Base-by-base conservation (phyloP, 2,113 vertebrate species). In the Fukomys damarensis region DNA sequence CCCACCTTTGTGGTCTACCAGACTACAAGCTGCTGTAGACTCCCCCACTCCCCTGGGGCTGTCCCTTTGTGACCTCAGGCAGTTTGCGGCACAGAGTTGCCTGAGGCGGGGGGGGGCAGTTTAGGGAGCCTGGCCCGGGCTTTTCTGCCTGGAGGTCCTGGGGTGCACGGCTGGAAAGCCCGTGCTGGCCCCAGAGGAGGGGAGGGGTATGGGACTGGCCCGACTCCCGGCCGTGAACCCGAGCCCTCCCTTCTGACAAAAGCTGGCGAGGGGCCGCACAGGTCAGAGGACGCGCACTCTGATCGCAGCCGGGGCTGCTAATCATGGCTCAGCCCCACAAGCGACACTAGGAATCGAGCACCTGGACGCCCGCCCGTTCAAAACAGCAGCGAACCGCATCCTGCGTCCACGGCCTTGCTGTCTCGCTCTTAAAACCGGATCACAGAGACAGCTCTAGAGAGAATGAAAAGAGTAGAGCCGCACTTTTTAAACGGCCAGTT, bases 311-410 rank as follows among this genome's bases (percentile, higher is more conserved):
- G 20, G 41, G 3, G 20, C 56, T 43, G n/a, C 54, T 61, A 58
- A 7, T 13, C 22, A 49, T 30, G 46, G 58, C 74, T n/a, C 86
- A 74, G 7, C 24, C 20, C 2, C 46, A 72, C 7, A 28, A 16
- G 20, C 19, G 52, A 13, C 30, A 17, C 49, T 49, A 32, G 5
- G 30, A 35, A 41, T 2, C 17, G 32, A 20, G n/a, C 28, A 10
- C 20, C 24, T 9, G 28, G 17, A 26, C 1, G n/a, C 38, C 59
- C 22, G 46, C 30, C 70, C 59, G 52, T 80, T 65, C 94, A 49
- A 19, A 56, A 54, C 1, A 5, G 35, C 4, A 22, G 19, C 38
- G 35, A 11, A 54, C 13, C 1, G 7, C 0, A 0, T 28, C 30
- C 24, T 54, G 30, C 76, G 19, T 49, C 58, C 74, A 12, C 0